Evolutionary conservation across 1,140 invertebrate genomes (phyloP).

Genomic region (Drosophila funebris): DNA sequence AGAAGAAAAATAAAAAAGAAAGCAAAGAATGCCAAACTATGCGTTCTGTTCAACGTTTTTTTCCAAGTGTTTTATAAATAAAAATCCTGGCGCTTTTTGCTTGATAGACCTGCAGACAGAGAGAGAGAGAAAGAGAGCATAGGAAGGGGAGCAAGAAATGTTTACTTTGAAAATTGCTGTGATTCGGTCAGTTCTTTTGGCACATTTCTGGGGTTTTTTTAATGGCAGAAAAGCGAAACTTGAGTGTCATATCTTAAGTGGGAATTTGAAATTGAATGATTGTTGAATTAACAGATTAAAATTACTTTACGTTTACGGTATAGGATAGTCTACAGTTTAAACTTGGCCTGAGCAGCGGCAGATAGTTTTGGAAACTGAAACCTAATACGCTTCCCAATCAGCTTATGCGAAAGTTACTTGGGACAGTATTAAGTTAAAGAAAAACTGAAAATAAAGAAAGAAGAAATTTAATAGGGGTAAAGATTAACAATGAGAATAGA

Average conservation of each 20-base stretch:
- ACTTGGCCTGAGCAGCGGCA: too few relatives aligned
- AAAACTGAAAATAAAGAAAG: not conserved
- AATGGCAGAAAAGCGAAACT: constrained; percentile 26
- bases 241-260: constrained; percentile 59
- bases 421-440: too few relatives aligned
- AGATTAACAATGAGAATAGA: too few relatives aligned
- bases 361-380: not conserved
- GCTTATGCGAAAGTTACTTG: too few relatives aligned
- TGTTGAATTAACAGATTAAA: constrained; percentile 78
- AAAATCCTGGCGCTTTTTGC: constrained; percentile 59
- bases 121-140: not conserved
- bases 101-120: constrained; percentile 16
- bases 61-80: constrained; percentile 77
- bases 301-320: constrained; percentile 39
- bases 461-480: not conserved
- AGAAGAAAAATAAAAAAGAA: constrained; percentile 24
- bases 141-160: constrained; percentile 47
- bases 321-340: not conserved
- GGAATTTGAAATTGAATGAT: constrained; percentile 64
- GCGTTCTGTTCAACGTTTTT: constrained; percentile 50
- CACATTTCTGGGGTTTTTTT: constrained; percentile 24
- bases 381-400: not conserved
- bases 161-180: constrained; percentile 79
- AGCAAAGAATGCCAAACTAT: constrained; percentile 20
- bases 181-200: constrained; percentile 62